Evolutionary conservation across 2,888 invertebrate genomes (phyloP).

Genomic region (Drosophila subquinaria): DNA sequence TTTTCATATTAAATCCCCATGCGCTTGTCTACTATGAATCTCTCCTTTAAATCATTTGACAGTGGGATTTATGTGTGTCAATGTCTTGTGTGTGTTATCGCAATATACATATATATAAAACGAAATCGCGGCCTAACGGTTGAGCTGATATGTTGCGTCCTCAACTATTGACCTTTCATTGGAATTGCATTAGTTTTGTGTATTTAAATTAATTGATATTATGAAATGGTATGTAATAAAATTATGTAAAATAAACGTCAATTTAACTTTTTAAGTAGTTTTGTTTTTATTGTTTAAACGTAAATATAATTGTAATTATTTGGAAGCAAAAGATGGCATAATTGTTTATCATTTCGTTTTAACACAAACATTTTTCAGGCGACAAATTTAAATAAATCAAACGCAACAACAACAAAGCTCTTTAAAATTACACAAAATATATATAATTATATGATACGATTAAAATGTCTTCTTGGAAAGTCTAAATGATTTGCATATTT

Average conservation of each 20-base stretch:
- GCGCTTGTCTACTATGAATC: slow-evolving; percentile 18
- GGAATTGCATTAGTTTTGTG: slow-evolving; percentile 13
- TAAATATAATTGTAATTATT: slow-evolving; percentile 71
- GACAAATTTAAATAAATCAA: slow-evolving; percentile 34
- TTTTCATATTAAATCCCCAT: slow-evolving; percentile 32
- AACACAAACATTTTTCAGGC: slow-evolving; percentile 34
- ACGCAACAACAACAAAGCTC: slow-evolving; percentile 47
- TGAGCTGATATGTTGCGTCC: slow-evolving; percentile 53
- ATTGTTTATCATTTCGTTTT: slow-evolving; percentile 55
- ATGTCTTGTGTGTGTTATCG: slow-evolving; percentile 8
- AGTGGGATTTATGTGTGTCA: not conserved
- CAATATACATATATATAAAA: not conserved
- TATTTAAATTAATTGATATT: slow-evolving; percentile 37
- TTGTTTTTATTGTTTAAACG: slow-evolving; percentile 57
- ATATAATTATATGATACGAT: slow-evolving; percentile 36
- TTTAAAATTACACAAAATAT: slow-evolving; percentile 53
- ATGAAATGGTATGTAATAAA: slow-evolving; percentile 30
- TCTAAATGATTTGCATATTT: slow-evolving; percentile 54
- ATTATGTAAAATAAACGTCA: slow-evolving; percentile 63
- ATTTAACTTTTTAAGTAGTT: slow-evolving; percentile 68
- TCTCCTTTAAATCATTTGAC: not conserved
- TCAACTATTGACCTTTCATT: slow-evolving; percentile 38
- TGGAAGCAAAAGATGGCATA: slow-evolving; percentile 77
- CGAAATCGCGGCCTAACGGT: slow-evolving; percentile 5
- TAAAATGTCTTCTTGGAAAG: slow-evolving; percentile 71